Evolutionary conservation across 2,113 vertebrate genomes (phyloP), one percentile per base, ranked within the genome.

Genomic region (Dicrurus megarhynchus): DNA sequence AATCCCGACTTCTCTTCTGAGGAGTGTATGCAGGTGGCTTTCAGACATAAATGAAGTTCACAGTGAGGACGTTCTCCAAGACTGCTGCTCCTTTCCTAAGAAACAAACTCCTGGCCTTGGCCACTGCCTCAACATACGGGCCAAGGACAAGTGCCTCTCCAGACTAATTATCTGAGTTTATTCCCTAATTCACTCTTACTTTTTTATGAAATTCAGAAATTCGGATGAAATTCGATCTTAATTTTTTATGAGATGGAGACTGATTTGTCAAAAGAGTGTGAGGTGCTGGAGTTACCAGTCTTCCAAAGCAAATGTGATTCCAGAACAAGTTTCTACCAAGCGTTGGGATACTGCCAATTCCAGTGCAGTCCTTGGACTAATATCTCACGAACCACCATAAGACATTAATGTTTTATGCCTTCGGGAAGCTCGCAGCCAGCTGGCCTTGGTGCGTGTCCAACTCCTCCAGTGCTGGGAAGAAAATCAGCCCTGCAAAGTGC

Each of bases 1-100:
- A 46, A 68, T 3, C 1, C 0, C 23, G 19, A 7, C 14, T 39
- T 42, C 4, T 77, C 2, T 64, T 56, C 41, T 39, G 22, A 77
- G 64, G 9, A 44, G 15, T 17, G 16, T 8, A 4, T 19, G 13
- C 8, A 84, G 37, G 84, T 68, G 26, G 35, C 49, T 78, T 77
- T 73, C 20, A 18, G 79, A 16, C 28, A 24, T 21, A 59, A 57
- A 52, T 33, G 4, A n/a, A 68, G 6, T 68, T 68, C 44, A 39
- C 8, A 17, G 23, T 22, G 33, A 39, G 47, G 44, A 30, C 44
- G 16, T n/a, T 89, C 52, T 87, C 24, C 27, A 53, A 11, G 55
- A 47, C 23, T 60, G 26, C n/a, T 74, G 3, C 11, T 52, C 22
- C 39, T 57, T 83, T 63, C 50, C 50, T 50, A 6, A 60, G 18